Evolutionary conservation across 2,797 vertebrate genomes (phyloP).

Genomic region (Somateria mollissima): DNA sequence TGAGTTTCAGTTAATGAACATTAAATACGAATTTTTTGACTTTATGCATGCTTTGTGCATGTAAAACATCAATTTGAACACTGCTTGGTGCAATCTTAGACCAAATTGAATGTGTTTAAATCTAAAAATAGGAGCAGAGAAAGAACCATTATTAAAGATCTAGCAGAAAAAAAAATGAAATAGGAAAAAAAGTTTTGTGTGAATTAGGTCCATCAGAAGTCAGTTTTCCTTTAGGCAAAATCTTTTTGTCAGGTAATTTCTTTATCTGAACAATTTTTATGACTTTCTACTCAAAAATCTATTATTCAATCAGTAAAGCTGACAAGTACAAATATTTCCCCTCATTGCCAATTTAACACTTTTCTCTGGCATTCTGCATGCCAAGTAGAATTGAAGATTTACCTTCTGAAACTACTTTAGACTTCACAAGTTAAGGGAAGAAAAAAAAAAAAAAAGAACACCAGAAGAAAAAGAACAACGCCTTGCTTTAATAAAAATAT

Average conservation of each 20-base stretch:
- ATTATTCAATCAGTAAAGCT: conserved; percentile 7
- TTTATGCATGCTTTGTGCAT: background rate
- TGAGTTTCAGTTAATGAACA: background rate
- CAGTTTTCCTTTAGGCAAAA: conserved; percentile 4
- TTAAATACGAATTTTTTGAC: background rate
- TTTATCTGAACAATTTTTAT: conserved; percentile 8
- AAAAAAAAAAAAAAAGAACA: background rate
- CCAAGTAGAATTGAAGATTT: background rate
- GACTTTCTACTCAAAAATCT: conserved; percentile 27
- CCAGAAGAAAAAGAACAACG: background rate
- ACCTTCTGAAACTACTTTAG: background rate
- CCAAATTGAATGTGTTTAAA: background rate
- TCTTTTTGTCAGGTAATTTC: background rate
- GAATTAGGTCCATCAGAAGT: background rate
- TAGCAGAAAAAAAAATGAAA: background rate
- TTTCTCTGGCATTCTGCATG: background rate
- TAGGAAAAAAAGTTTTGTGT: background rate
- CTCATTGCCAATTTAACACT: conserved; percentile 18
- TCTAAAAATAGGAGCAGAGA: background rate
- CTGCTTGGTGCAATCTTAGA: background rate
- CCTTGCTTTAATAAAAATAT: conserved; percentile 14
- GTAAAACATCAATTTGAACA: background rate
- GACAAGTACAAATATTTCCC: conserved; percentile 40
- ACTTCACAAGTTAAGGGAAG: background rate
- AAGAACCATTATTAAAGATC: background rate